These are phyloP conservation scores for Campoletis raptor DNA, from an alignment of 2,888 invertebrate species.

Conservation along the genomic window DNA sequence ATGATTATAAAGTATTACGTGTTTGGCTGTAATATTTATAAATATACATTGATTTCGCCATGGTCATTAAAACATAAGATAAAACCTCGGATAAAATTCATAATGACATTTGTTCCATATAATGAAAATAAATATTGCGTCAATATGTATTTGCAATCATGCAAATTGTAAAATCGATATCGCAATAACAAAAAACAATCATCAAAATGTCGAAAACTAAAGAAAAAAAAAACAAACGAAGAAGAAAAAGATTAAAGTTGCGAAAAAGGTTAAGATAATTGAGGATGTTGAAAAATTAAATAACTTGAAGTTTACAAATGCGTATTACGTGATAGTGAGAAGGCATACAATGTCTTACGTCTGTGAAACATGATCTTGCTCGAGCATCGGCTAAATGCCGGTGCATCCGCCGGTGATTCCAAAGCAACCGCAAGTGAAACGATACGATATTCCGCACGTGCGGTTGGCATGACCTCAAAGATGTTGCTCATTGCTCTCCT, in stretches of 20 bases:
- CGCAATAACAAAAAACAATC: neutral
- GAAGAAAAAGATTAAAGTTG: neutral
- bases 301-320: neutral
- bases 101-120: neutral
- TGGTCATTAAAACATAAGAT: neutral
- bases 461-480: slow-evolving; percentile 29
- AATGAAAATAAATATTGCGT: neutral
- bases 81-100: neutral
- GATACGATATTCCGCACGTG: slow-evolving; percentile 48
- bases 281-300: slow-evolving; percentile 23
- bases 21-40: neutral
- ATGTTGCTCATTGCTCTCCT: slow-evolving; percentile 31
- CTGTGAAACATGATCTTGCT: slow-evolving; percentile 26
- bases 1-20: neutral
- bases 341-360: slow-evolving; percentile 16
- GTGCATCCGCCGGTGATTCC: slow-evolving; percentile 42
- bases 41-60: neutral
- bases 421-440: slow-evolving; percentile 38
- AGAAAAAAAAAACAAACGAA: neutral
- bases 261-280: neutral
- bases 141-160: neutral
- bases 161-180: neutral
- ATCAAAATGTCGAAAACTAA: neutral
- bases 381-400: slow-evolving; percentile 25
- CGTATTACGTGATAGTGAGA: neutral